A percentile compares a stretch with the other conserved stretches of the same genome.
Conservation (phyloP, 2,797 vertebrate genomes). For the Peromyscus melanophrys region DNA sequence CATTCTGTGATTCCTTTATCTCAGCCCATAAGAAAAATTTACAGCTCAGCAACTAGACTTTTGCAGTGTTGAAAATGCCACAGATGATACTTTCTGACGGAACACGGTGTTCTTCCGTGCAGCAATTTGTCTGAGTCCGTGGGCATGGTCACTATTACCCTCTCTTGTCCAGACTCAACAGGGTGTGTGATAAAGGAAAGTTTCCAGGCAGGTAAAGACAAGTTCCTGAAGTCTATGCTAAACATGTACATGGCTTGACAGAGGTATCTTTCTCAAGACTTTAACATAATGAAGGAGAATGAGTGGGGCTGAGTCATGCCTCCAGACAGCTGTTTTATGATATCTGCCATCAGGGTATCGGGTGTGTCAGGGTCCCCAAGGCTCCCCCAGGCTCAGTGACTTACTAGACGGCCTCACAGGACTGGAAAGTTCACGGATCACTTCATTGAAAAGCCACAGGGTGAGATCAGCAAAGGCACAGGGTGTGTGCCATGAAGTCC, state of each 20-base stretch:
- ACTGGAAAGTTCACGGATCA: background rate
- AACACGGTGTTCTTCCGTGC: background rate
- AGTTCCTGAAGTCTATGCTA: constrained; percentile 17
- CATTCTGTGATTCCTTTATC: constrained; percentile 2
- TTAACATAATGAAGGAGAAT: background rate
- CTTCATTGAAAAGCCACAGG: background rate
- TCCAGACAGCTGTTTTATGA: background rate
- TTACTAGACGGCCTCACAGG: background rate
- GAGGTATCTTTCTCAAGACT: constrained; percentile 55
- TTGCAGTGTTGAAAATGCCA: background rate
- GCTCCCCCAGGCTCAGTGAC: background rate
- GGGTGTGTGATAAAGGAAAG: constrained; percentile 29
- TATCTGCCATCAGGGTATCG: background rate
- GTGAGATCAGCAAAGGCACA: background rate
- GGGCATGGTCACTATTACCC: background rate
- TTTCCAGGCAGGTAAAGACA: constrained; percentile 45
- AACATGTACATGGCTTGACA: background rate
- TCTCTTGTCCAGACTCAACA: background rate
- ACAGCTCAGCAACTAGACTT: constrained; percentile 7
- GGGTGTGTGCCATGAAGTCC: background rate
- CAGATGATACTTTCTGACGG: background rate
- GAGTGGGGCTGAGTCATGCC: background rate
- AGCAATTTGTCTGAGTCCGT: background rate
- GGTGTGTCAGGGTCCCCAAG: background rate
- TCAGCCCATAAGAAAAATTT: constrained; percentile 37